phyloP scores from a whole-genome alignment of 2,888 invertebrate genomes.

The Molanna angustata region DNA sequence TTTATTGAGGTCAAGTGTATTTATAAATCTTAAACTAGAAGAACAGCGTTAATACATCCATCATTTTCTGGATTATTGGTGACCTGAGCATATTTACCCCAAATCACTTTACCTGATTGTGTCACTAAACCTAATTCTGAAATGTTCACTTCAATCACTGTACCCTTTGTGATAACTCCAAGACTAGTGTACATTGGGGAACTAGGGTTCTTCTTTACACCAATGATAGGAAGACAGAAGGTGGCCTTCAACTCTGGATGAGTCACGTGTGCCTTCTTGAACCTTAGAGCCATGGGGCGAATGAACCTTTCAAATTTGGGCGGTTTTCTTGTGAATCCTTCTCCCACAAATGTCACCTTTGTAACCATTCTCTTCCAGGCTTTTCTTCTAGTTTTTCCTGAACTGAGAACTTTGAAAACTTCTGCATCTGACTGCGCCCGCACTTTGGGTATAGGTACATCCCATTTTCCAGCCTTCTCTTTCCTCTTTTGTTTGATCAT shows the following conservation, averaged over 20 bases:
- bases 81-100: conserved; percentile 99
- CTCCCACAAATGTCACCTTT: conserved; percentile 96
- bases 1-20: not conserved
- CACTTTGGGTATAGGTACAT: conserved; percentile 98
- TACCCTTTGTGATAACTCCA: conserved; percentile 98
- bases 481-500: conserved; percentile 99
- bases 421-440: conserved; percentile 95
- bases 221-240: conserved; percentile 94
- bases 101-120: conserved; percentile 97
- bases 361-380: conserved; percentile 99
- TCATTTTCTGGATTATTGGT: conserved; percentile 99
- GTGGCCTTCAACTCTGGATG: conserved; percentile 99
- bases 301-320: conserved; percentile 99
- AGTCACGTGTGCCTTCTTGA: conserved; percentile 98
- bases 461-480: conserved; percentile 99
- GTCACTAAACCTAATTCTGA: conserved; percentile 98
- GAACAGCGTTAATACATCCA: conserved; percentile 98
- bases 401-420: conserved; percentile 89
- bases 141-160: conserved; percentile 96
- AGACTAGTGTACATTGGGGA: conserved; percentile 95
- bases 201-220: conserved; percentile 98
- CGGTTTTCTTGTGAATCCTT: conserved; percentile 97
- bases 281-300: conserved; percentile 93
- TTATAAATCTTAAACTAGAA: conserved; percentile 79
- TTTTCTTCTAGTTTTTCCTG: conserved; percentile 91